phyloP scores from a whole-genome alignment of 2,113 vertebrate genomes.

The Amblyopsis rosae region DNA sequence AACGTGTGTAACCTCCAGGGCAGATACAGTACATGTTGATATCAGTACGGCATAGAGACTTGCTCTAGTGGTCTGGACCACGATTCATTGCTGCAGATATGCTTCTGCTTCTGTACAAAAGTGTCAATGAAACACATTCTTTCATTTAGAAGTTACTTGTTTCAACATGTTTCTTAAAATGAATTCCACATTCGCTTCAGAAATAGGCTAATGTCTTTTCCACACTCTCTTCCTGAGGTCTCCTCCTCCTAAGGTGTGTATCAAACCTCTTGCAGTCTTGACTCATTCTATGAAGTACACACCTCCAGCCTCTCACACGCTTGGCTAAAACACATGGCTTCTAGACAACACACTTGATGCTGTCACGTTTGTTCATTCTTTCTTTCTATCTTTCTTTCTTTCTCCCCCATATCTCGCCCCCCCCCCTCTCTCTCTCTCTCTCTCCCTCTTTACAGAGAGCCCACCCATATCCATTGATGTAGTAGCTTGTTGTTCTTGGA shows the following conservation, averaged over 20 bases:
- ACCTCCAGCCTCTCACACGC: slow-evolving; percentile 52
- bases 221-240: neutral
- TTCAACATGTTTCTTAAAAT: slow-evolving; percentile 2
- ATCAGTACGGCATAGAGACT: too few relatives aligned
- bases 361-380: slow-evolving; percentile 53
- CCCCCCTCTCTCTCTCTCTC: slow-evolving; percentile 16
- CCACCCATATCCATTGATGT: slow-evolving; percentile 30
- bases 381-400: slow-evolving; percentile 7
- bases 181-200: slow-evolving; percentile 12
- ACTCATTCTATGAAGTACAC: slow-evolving; percentile 58
- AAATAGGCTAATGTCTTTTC: slow-evolving; percentile 19
- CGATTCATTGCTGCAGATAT: too few relatives aligned
- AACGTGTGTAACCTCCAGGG: too few relatives aligned
- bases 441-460: slow-evolving; percentile 7
- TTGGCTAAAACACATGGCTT: slow-evolving; percentile 65
- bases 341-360: slow-evolving; percentile 63
- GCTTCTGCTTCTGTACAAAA: neutral
- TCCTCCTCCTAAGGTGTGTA: neutral
- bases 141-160: neutral
- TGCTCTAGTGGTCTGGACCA: too few relatives aligned
- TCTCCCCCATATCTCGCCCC: slow-evolving; percentile 4
- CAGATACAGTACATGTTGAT: too few relatives aligned
- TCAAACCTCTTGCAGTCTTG: slow-evolving; percentile 51
- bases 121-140: neutral
- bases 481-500: slow-evolving; percentile 34